phyloP scores from a whole-genome alignment of 2,888 invertebrate genomes.

The Ochlodes sylvanus region DNA sequence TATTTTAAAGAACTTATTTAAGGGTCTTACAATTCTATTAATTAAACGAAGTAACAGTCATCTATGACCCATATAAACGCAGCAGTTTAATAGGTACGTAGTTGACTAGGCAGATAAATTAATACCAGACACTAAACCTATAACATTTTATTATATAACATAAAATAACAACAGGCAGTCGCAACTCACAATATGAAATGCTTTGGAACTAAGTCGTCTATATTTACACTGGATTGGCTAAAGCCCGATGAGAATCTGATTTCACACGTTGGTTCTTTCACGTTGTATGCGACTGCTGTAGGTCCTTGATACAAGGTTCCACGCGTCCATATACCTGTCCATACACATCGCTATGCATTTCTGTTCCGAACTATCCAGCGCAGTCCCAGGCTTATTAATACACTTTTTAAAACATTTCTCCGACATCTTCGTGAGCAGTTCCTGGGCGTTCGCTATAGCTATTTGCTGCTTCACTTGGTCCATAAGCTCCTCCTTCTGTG shows the following conservation, averaged over 20 bases:
- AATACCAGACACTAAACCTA: slow-evolving; percentile 26
- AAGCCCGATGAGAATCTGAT: slow-evolving; percentile 45
- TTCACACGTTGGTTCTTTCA: slow-evolving; percentile 88
- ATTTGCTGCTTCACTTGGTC: slow-evolving; percentile 98
- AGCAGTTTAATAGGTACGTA: neutral
- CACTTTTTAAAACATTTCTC: slow-evolving; percentile 99
- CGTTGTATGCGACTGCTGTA: slow-evolving; percentile 94
- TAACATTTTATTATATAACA: slow-evolving; percentile 67
- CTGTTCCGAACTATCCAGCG: slow-evolving; percentile 95
- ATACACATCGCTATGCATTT: slow-evolving; percentile 99
- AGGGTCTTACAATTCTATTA: too few relatives aligned
- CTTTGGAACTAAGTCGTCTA: slow-evolving; percentile 70
- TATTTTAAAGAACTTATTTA: too few relatives aligned
- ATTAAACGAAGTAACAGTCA: too few relatives aligned
- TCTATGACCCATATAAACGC: too few relatives aligned
- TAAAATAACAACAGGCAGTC: slow-evolving; percentile 62
- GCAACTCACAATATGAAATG: slow-evolving; percentile 65
- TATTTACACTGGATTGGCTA: slow-evolving; percentile 71
- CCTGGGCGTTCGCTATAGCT: slow-evolving; percentile 96
- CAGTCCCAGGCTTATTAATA: slow-evolving; percentile 94
- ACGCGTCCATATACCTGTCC: slow-evolving; percentile 99
- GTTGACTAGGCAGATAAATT: neutral
- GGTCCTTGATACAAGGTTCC: slow-evolving; percentile 96
- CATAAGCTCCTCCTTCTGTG: slow-evolving; percentile 95
- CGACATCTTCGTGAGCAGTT: slow-evolving; percentile 97